These are phyloP conservation scores for Ametastegia equiseti DNA, from an alignment of 2,888 invertebrate genomes.

Conservation along the genomic window DNA sequence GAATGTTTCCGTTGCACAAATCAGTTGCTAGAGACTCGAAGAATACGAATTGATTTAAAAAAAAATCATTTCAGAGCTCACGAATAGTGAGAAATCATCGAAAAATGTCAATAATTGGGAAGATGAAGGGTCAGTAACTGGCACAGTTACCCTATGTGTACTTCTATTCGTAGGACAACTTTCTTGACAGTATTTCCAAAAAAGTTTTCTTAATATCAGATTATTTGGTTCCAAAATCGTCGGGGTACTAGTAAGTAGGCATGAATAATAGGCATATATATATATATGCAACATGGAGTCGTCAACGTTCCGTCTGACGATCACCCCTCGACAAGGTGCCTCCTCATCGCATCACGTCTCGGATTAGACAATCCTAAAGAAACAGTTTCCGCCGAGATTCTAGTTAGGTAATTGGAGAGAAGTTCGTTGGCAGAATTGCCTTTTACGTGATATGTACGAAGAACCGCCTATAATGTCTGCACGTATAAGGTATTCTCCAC, in stretches of 20 bases:
- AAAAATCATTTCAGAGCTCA: too few relatives aligned
- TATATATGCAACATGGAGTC: not conserved
- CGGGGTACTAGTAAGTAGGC: too few relatives aligned
- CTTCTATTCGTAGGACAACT: too few relatives aligned
- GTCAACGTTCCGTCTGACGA: not conserved
- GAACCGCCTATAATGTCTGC: slow-evolving; percentile 11
- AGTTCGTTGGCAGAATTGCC: slow-evolving; percentile 29
- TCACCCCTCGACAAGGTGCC: not conserved
- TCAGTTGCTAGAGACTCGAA: too few relatives aligned
- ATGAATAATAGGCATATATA: not conserved
- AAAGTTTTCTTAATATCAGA: not conserved
- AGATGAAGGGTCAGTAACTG: too few relatives aligned
- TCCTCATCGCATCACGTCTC: slow-evolving; percentile 2
- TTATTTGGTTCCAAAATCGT: not conserved
- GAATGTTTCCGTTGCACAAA: too few relatives aligned
- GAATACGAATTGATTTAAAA: too few relatives aligned
- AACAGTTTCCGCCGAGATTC: slow-evolving; percentile 28
- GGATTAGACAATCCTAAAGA: slow-evolving; percentile 29
- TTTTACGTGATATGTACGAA: slow-evolving; percentile 29
- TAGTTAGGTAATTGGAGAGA: slow-evolving; percentile 36
- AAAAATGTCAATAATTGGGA: too few relatives aligned
- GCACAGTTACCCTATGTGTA: too few relatives aligned
- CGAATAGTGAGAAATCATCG: too few relatives aligned
- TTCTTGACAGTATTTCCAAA: not conserved
- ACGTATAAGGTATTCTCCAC: too few relatives aligned